Evolutionary conservation across 2,888 invertebrate species (phyloP).

Genomic region (Lepas anatifera): DNA sequence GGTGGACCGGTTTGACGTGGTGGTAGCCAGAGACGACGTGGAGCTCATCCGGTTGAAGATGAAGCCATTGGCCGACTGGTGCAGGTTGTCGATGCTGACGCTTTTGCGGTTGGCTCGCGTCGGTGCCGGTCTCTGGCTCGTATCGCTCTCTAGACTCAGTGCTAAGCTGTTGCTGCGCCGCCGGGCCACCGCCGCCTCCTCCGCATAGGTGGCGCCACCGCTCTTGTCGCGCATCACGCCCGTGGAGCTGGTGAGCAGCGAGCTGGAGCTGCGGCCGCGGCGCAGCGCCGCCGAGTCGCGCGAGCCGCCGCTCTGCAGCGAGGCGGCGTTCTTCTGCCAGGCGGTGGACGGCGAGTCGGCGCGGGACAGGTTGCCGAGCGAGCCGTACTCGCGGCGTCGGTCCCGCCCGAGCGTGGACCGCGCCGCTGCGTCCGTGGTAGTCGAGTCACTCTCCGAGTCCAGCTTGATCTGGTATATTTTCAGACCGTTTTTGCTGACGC

Average conservation of each 20-base stretch:
- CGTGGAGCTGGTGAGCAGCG: slow-evolving; percentile 19
- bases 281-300: slow-evolving; percentile 17
- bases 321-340: slow-evolving; percentile 19
- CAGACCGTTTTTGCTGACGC: slow-evolving; percentile 49
- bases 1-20: slow-evolving; percentile 13
- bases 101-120: neutral
- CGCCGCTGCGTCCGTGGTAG: slow-evolving; percentile 20
- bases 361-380: slow-evolving; percentile 19
- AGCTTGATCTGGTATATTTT: slow-evolving; percentile 61
- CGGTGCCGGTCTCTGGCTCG: neutral
- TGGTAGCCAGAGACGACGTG: neutral
- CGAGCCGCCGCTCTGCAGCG: slow-evolving; percentile 4
- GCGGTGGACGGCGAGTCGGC: slow-evolving; percentile 21
- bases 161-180: slow-evolving; percentile 9
- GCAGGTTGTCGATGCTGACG: slow-evolving; percentile 13
- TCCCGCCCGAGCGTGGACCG: slow-evolving; percentile 13
- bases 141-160: neutral
- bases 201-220: neutral
- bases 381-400: slow-evolving; percentile 17
- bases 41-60: slow-evolving; percentile 17
- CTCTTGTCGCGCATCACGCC: slow-evolving; percentile 21
- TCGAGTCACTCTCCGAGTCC: slow-evolving; percentile 37
- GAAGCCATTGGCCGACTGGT: slow-evolving; percentile 13
- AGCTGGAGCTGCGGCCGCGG: slow-evolving; percentile 19
- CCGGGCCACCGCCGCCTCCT: neutral